Conservation (phyloP, 2,888 invertebrate species). For the Suillia variegata region DNA sequence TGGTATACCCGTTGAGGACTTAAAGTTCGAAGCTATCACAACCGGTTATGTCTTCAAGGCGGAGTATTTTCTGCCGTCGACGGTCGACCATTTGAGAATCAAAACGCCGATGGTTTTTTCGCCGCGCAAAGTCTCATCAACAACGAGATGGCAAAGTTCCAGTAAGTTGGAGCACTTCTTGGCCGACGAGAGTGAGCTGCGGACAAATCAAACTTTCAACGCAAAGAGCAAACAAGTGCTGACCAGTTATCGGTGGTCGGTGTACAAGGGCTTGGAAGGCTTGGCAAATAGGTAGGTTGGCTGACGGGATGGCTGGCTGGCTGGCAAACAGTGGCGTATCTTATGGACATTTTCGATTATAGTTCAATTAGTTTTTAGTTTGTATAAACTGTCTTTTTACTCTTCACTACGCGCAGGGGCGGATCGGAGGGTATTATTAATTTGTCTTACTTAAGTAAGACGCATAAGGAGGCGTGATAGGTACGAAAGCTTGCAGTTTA, state of each 20-base stretch:
- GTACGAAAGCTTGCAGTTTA: too few species aligned
- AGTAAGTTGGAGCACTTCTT: slow-evolving; percentile 45
- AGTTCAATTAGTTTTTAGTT: too few species aligned
- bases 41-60: slow-evolving; percentile 56
- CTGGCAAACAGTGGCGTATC: too few species aligned
- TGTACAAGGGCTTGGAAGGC: slow-evolving; percentile 49
- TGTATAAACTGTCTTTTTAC: too few species aligned
- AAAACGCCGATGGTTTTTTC: slow-evolving; percentile 17
- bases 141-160: slow-evolving; percentile 23
- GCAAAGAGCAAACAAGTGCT: slow-evolving; percentile 28
- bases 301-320: too few species aligned
- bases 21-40: slow-evolving; percentile 53
- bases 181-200: slow-evolving; percentile 37
- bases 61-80: slow-evolving; percentile 53
- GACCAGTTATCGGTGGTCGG: slow-evolving; percentile 49
- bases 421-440: too few species aligned
- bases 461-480: too few species aligned
- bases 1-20: slow-evolving; percentile 56
- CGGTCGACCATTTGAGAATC: slow-evolving; percentile 40
- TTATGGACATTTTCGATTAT: too few species aligned
- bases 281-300: slow-evolving; percentile 42
- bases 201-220: neutral
- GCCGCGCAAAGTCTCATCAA: neutral
- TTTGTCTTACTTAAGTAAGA: too few species aligned
- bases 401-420: too few species aligned